phyloP scores from a whole-genome alignment of 2,113 vertebrate species.

The Pantherophis guttatus region DNA sequence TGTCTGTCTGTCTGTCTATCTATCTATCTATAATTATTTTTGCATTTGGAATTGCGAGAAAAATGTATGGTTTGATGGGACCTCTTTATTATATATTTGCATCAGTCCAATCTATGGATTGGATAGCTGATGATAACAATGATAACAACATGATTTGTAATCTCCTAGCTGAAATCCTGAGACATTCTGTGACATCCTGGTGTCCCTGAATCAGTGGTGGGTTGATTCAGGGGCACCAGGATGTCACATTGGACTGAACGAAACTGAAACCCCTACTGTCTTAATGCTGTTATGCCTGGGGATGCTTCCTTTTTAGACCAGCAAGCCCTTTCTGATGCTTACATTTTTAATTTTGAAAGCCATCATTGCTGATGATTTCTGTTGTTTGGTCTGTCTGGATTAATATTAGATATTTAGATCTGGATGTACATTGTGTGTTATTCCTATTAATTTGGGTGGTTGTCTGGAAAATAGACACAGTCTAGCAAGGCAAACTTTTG shows the following conservation, averaged over 20 bases:
- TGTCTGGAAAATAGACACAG: not conserved
- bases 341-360: not conserved
- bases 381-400: not conserved
- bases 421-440: not conserved
- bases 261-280: too few species aligned
- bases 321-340: not conserved
- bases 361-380: not conserved
- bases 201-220: too few species aligned
- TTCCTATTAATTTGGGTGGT: not conserved
- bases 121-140: too few species aligned
- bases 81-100: not conserved
- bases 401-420: not conserved
- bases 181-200: not conserved
- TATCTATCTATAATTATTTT: not conserved
- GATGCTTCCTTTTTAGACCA: too few species aligned
- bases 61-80: not conserved
- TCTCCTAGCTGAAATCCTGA: constrained; percentile 27
- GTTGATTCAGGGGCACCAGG: too few species aligned
- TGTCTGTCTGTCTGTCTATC: too few species aligned
- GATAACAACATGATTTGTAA: not conserved
- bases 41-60: not conserved
- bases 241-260: too few species aligned
- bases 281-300: too few species aligned
- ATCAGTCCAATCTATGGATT: not conserved
- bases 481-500: not conserved